Evolutionary conservation across 2,797 vertebrate species (phyloP), one percentile per base, ranked within the genome.

Genomic region (Margarornis squamiger): DNA sequence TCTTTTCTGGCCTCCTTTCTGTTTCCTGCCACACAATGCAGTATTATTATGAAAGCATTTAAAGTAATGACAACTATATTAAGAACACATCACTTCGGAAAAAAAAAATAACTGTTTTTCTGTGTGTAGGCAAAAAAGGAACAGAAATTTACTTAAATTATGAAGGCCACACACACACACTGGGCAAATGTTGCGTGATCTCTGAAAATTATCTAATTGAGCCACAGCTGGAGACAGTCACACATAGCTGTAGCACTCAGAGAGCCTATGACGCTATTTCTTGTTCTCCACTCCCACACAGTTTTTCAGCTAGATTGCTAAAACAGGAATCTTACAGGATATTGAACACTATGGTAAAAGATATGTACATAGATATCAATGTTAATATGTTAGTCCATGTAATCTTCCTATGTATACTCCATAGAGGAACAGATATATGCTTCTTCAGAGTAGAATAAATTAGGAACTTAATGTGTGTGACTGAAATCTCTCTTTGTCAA

Each of bases 11-110:
- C 38, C 12, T 81, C 48, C 12, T 62, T 86, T 88, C n/a, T 91
- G 51, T 59, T 94, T 95, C 79, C 91, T 97, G 85, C 43, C 59
- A 55, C 66, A 95, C 85, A 93, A 90, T 51, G 10, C n/a, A 91
- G 75, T 70, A 72, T 86, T 93, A 92, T 81, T 88, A 62, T 84
- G 79, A 96, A 90, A 78, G 43, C 76, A 48, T 92, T 90, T 96
- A 88, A 90, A 93, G 45, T 90, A 93, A 93, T 84, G 65, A 90
- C 87, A 88, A 78, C 68, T 95, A 52, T 84, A 91, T 86, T 96
- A 86, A 93, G 92, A 95, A 95, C 87, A 95, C 32, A 91, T 79
- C 63, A 68, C 71, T 80, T 67, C 0, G 1, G 88, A 80, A 87
- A 84, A 84, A 84, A 84, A 66, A 61, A 45, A 2, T 46, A 88